Conservation (phyloP, 2,797 vertebrate species). For the Myotis daubentonii region DNA sequence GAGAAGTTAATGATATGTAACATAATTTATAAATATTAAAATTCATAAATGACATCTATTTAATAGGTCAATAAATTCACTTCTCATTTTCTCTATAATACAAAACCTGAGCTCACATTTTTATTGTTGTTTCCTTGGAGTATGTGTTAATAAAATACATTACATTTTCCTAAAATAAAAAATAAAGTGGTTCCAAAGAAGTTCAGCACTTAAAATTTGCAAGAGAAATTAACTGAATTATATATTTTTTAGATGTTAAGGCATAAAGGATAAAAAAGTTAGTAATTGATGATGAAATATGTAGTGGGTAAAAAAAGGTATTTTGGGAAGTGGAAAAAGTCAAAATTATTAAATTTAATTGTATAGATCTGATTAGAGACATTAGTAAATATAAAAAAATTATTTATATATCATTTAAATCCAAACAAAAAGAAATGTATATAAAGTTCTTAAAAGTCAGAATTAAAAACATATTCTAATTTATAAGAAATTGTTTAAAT, state of each 20-base stretch:
- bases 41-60: not conserved
- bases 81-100: not conserved
- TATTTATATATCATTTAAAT: slow-evolving; percentile 78
- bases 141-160: not conserved
- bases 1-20: not conserved
- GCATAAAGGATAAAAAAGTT: slow-evolving; percentile 74
- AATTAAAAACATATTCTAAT: slow-evolving; percentile 45
- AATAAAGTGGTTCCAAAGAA: not conserved
- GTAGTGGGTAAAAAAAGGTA: slow-evolving; percentile 66
- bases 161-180: not conserved
- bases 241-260: not conserved
- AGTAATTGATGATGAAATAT: slow-evolving; percentile 74
- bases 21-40: not conserved
- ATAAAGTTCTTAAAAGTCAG: not conserved
- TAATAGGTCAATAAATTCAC: not conserved
- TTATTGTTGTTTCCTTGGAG: not conserved
- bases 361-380: not conserved
- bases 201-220: not conserved
- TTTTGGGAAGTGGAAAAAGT: slow-evolving; percentile 74
- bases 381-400: slow-evolving; percentile 64
- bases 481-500: slow-evolving; percentile 62
- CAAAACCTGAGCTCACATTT: not conserved
- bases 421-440: slow-evolving; percentile 63
- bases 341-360: not conserved
- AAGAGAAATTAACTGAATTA: not conserved